Evolutionary conservation across 2,888 invertebrate genomes (phyloP).

Genomic region (Fragum sueziense): DNA sequence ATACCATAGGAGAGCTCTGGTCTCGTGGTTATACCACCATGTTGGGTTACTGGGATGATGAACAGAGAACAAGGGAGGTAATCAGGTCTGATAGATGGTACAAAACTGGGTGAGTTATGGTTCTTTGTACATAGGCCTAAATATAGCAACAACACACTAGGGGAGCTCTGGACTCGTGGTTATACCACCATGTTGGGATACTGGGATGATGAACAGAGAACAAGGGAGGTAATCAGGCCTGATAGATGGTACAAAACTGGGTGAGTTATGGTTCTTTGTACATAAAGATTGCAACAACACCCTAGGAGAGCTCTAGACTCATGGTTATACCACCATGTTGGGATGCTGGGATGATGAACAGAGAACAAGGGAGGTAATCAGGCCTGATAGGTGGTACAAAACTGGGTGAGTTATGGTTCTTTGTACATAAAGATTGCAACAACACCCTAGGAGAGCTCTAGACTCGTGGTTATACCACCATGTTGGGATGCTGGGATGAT

Average conservation of each 20-base stretch:
- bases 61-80: conserved; percentile 88
- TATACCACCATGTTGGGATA: conserved; percentile 92
- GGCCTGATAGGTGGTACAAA: conserved; percentile 89
- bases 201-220: conserved; percentile 90
- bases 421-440: conserved; percentile 87
- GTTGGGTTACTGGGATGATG: conserved; percentile 91
- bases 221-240: conserved; percentile 86
- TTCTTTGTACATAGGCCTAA: no score
- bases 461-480: no score
- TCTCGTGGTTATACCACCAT: conserved; percentile 90
- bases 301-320: conserved; percentile 89
- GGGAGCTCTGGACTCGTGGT: conserved; percentile 90
- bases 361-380: conserved; percentile 88
- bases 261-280: no score
- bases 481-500: conserved; percentile 92
- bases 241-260: conserved; percentile 93
- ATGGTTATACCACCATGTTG: conserved; percentile 91
- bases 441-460: no score
- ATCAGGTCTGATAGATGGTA: conserved; percentile 90
- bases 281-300: no score
- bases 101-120: conserved; percentile 92
- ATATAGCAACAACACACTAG: conserved; percentile 88
- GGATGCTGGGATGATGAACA: conserved; percentile 91
- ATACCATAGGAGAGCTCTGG: conserved; percentile 89
- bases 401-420: no score